Percentiles rank a stretch among this genome's conserved stretches.
Evolutionary conservation across 2,797 vertebrate species (phyloP).

Genomic region (Acanthurus leucopareius): DNA sequence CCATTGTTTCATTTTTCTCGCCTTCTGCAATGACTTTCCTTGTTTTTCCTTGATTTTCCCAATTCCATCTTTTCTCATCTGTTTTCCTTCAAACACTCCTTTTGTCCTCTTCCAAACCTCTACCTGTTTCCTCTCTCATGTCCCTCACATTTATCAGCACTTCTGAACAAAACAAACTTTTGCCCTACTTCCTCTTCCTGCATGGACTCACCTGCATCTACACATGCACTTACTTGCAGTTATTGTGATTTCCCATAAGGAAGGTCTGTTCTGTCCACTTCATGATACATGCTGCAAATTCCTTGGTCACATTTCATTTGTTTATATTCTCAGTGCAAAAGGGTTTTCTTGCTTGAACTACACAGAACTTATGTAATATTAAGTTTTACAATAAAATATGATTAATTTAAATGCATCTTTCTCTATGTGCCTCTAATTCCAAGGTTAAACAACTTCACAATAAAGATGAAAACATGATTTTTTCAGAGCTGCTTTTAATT

Average conservation of each 20-base stretch:
- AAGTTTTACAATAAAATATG: background rate
- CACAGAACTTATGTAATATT: background rate
- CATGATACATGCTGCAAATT: conserved; percentile 28
- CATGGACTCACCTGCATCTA: conserved; percentile 44
- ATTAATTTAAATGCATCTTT: background rate
- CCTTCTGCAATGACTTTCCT: background rate
- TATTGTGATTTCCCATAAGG: conserved; percentile 35
- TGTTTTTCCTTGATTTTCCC: conserved; percentile 4
- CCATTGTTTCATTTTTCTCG: background rate
- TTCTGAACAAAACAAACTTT: background rate
- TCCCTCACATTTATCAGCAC: background rate
- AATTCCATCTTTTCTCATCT: background rate
- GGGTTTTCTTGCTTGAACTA: conserved; percentile 26
- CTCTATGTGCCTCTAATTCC: background rate
- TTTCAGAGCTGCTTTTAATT: conserved; percentile 13
- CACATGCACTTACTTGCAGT: conserved; percentile 25
- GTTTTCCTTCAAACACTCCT: background rate
- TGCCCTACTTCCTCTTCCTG: conserved; percentile 21
- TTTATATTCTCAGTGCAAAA: conserved; percentile 49
- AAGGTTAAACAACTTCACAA: background rate
- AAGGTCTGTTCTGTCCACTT: conserved; percentile 41
- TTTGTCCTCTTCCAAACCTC: background rate
- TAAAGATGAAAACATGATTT: background rate
- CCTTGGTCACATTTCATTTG: conserved; percentile 21
- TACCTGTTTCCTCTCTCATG: conserved; percentile 11